A percentile compares a stretch with the other conserved stretches of the same genome.
Conservation (phyloP, 2,888 invertebrate species). For the Stomorhina lunata region DNA sequence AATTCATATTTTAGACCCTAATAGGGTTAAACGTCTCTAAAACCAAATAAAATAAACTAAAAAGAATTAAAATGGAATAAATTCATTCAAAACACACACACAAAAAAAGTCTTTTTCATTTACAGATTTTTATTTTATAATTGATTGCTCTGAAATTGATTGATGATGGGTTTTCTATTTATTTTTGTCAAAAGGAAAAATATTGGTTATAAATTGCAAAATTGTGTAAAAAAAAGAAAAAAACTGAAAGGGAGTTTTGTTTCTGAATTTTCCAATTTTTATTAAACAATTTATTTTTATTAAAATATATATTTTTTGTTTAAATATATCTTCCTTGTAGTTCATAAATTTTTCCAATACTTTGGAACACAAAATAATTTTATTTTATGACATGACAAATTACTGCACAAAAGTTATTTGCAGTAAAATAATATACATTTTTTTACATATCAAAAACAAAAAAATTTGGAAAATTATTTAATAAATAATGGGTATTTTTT, state of each 20-base stretch:
- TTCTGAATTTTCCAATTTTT: slow-evolving; percentile 3
- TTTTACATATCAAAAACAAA: no score
- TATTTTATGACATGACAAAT: slow-evolving; percentile 41
- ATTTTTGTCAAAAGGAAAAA: background rate
- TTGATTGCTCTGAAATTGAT: slow-evolving; percentile 49
- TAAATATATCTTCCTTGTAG: no score
- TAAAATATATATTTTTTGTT: background rate
- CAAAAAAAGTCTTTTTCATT: slow-evolving; percentile 22
- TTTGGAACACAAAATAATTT: background rate
- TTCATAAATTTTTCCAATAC: no score
- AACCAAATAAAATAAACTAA: background rate
- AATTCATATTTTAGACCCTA: no score
- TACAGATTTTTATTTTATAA: slow-evolving; percentile 41
- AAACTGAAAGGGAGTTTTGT: background rate
- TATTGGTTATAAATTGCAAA: background rate
- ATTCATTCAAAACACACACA: background rate
- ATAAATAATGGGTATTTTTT: no score
- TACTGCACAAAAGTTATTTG: slow-evolving; percentile 12
- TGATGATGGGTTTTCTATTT: slow-evolving; percentile 34
- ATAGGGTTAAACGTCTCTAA: no score
- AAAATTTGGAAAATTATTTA: no score
- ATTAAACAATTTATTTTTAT: slow-evolving; percentile 34
- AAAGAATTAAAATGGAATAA: background rate
- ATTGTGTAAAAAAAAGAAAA: background rate
- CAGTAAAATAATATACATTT: no score